Base-by-base conservation (phyloP, 2,888 invertebrate genomes). In the Pasiphila rectangulata region DNA sequence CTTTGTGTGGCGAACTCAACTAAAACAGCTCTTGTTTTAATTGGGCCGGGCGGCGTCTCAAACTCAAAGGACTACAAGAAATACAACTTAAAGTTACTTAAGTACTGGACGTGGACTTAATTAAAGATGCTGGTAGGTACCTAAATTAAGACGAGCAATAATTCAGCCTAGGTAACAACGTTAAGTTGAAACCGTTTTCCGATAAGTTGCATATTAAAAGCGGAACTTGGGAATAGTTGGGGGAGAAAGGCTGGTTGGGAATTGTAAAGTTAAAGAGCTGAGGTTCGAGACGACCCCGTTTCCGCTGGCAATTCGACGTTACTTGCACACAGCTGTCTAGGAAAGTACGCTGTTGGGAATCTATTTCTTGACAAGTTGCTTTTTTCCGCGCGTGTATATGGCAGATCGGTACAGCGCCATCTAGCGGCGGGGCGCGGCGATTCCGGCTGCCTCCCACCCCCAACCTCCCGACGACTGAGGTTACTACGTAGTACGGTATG, bases 361-460 rank as follows among this genome's bases (percentile, higher is more conserved):
- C 63, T 63, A 59, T 62, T 66, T 55, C 46, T 54, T 56, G 56
- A 65, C 61, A 59, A 63, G 46, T 57, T 59, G 48, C 41, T 59
- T 63, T 60, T 64, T 61, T 64, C 48, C 20, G 37, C 19, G 19
- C 72, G 69, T 72, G 69, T 59, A 75, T 81, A 73, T 76, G 81
- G 69, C 75, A 75, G 74, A 83, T 79, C 75, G 73, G 79, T 61
- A 59, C 50, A 63, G 63, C 75, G 83, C 82, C 84, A 83, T 83
- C 84, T 84, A 80, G 76, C 68, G 79, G 68, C 59, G 61, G 55
- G 57, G 58, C 57, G 58, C 59, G 61, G 23, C 29, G 21, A 29
- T 25, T 27, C 46, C 40, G 34, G 20, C 39, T 23, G 5, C 6
- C 37, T 6, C 47, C 40, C 51, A 6, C 23, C 39, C 23, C 17